A percentile compares a stretch with the other conserved stretches of the same genome.
Conservation (phyloP, 2,888 invertebrate genomes). For the Ophion obscuratus region DNA sequence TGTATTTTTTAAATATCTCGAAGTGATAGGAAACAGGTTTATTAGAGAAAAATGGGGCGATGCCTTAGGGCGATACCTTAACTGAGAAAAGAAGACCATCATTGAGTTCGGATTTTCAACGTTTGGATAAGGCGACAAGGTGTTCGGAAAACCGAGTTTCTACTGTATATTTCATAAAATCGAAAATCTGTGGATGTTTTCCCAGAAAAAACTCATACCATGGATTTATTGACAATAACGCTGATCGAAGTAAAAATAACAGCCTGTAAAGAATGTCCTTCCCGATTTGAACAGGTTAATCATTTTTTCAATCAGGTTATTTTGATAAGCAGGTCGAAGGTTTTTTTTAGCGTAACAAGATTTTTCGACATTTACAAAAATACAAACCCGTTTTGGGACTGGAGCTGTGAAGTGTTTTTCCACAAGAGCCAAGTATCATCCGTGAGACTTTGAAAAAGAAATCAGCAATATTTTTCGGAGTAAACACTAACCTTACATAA, state of each 20-base stretch:
- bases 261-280: background rate
- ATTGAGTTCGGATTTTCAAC: no score
- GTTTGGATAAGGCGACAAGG: no score
- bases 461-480: slow-evolving; percentile 18
- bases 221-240: no score
- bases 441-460: background rate
- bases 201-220: no score
- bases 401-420: background rate
- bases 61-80: no score
- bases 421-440: background rate
- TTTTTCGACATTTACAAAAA: background rate
- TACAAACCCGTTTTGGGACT: background rate
- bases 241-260: background rate
- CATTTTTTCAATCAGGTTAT: background rate
- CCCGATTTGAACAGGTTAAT: background rate
- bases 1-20: no score
- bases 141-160: no score
- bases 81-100: no score
- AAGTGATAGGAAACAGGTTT: no score
- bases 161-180: no score
- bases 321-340: background rate
- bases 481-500: slow-evolving; percentile 80
- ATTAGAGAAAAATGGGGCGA: no score
- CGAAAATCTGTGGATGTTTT: no score
- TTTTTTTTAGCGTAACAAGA: background rate